Base-by-base conservation (phyloP, 64 coral and sea anemone species). In the Anthopleura sola region DNA sequence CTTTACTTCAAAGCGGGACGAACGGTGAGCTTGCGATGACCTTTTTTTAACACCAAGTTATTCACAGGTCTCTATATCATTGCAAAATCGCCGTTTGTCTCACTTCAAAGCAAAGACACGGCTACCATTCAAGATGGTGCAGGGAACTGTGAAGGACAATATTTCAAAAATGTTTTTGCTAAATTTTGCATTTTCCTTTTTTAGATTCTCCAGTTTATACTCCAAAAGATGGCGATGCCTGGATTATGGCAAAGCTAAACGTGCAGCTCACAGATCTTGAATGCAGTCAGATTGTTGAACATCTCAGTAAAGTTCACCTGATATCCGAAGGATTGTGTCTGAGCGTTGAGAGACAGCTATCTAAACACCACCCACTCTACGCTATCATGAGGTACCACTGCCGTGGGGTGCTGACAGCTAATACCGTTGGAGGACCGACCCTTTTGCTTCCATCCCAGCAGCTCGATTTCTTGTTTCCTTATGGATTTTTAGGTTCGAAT, bases 321-420 rank as follows among this genome's bases (percentile, higher is more conserved):
- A 34, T 82, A 0, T 82, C 89, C 24, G 92, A 83, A 21, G 86
- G 87, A 31, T 71, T 94, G 56, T 94, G 92, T 11, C 60, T 94
- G 1, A 86, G 75, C 21, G 7, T 93, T 31, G 84, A 90, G 36
- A 71, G 92, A 49, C 88, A 89, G 56, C 39, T 93, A 24, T 37
- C 88, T n/a, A 12, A 7, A 2, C 37, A 55, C 6, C 92, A 93
- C 50, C 92, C 92, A 31, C 78, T 93, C 19, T 50, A 93, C 37
- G 86, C 86, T 47, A 86, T 93, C 19, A 40, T 93, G 36, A 89
- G 85, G 39, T 93, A 82, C 75, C 92, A 93, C 77, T 93, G 92
- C 51, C 75, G 92, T 21, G 64, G 84, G 13, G 18, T 90, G 3
- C 71, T 86, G 47, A 58, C 78, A 16, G 78, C 92, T 21, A 93